Percentiles rank a stretch among this genome's conserved stretches.
Conservation (phyloP, 2,113 vertebrate genomes). For the Formicarius rufipectus region DNA sequence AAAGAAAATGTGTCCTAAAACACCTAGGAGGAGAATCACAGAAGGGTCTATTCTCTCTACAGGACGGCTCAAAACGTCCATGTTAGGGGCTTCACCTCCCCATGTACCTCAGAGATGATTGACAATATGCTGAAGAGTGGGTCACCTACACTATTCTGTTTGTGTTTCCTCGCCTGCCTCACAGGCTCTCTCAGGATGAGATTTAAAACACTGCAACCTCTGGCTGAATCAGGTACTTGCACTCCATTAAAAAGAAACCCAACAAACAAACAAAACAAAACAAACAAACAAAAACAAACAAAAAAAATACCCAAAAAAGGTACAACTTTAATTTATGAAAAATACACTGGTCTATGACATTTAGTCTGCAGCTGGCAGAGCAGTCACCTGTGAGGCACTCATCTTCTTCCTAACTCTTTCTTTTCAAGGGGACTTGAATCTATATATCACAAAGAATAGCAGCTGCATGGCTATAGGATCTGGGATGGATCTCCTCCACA, state of each 20-base stretch:
- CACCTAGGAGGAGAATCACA: neutral
- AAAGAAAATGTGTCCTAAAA: neutral
- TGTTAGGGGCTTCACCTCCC: neutral
- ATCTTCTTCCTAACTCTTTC: neutral
- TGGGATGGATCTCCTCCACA: neutral
- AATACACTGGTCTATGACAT: neutral
- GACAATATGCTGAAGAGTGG: neutral
- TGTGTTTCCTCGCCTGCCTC: neutral
- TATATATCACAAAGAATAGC: neutral
- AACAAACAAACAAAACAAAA: too few species aligned
- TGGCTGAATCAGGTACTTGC: neutral
- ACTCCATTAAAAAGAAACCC: neutral
- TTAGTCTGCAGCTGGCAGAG: neutral
- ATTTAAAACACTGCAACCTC: neutral
- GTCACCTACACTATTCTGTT: neutral
- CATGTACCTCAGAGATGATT: neutral
- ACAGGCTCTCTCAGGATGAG: neutral
- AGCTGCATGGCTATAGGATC: neutral
- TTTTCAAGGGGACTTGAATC: neutral
- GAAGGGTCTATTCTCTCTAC: neutral
- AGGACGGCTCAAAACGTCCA: neutral
- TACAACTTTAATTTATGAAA: neutral
- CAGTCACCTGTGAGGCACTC: neutral
- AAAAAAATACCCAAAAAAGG: too few species aligned
- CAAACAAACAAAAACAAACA: too few species aligned